Evolutionary conservation across 2,888 invertebrate species (phyloP), one percentile per base, ranked within the genome.

Genomic region (Conomelus anceps): DNA sequence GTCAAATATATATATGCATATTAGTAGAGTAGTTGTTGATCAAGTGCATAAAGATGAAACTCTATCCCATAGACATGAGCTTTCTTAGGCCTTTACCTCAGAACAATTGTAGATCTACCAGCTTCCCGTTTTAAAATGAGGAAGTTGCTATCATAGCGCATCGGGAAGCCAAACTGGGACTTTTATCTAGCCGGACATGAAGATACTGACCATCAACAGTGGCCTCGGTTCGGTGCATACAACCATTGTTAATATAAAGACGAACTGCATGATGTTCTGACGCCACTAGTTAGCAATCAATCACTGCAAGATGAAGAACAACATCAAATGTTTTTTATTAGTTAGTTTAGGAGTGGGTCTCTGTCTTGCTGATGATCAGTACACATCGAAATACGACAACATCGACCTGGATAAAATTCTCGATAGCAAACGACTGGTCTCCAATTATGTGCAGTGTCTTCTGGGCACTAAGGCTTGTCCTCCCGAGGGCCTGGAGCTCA

Each of bases 371-470:
- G 86, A 24, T 23, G 86, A 86, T 24, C 17, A 26, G 11, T 87
- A 95, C 91, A 93, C 94, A 34, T 94, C 93, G 24, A 94, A 95
- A 92, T 96, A 96, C 92, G 96, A 96, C 92, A 95, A 96, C 92
- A 93, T 96, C 91, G 95, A 96, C 92, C 94, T 96, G 24, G 96
- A 96, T 91, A 94, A 95, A 86, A 94, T 96, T 91, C 94, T 97
- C 92, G 94, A 94, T 88, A 96, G 95, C 92, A 95, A 95, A 91
- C 94, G 96, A 92, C 93, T 97, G 91, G 95, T 97, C 88, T 95
- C 94, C 91, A 95, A 96, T 92, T 96, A 97, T 93, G 95, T 96
- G 91, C 95, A 95, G 90, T 97, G 97, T 92, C 93, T 97, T 88
- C 94, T 96, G 90, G 95, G 94, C 91, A 94, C 94, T 91, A 95